Percentiles rank a stretch among this genome's conserved stretches.
Evolutionary conservation across 2,113 vertebrate genomes (phyloP).

Genomic region (Nerophis lumbriciformis): DNA sequence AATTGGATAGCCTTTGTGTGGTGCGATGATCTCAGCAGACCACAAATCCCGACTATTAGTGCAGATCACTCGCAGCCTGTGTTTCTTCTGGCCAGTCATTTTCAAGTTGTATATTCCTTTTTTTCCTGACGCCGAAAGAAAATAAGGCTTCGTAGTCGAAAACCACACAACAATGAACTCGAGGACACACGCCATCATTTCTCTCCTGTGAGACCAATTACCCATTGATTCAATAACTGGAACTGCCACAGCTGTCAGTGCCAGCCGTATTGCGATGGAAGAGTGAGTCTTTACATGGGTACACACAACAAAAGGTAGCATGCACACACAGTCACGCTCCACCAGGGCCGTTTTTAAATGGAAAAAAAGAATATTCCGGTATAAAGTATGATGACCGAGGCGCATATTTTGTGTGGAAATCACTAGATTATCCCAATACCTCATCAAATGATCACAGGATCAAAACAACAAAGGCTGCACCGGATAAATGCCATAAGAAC

Average conservation of each 20-base stretch:
- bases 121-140: slow-evolving; percentile 3
- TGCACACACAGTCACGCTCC: slow-evolving; percentile 2
- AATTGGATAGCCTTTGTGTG: too few relatives aligned
- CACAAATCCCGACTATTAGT: too few relatives aligned
- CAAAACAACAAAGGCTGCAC: not conserved
- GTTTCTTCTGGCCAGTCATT: slow-evolving; percentile 7
- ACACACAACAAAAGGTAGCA: slow-evolving; percentile 13
- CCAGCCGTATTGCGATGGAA: slow-evolving; percentile 32
- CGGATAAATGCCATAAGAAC: not conserved
- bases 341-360: not conserved
- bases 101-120: slow-evolving; percentile 11
- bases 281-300: slow-evolving; percentile 8
- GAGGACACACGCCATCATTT: slow-evolving; percentile 13
- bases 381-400: not conserved
- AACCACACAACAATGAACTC: slow-evolving; percentile 1
- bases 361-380: not conserved
- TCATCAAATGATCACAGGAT: not conserved
- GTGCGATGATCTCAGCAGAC: too few relatives aligned
- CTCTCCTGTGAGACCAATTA: slow-evolving; percentile 52
- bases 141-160: not conserved
- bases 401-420: not conserved
- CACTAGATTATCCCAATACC: not conserved
- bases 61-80: too few relatives aligned
- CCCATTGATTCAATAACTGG: slow-evolving; percentile 53
- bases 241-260: slow-evolving; percentile 58